Percentiles rank a stretch among this genome's conserved stretches.
Conservation (phyloP, 2,797 vertebrate genomes). For the Lepilemur septentrionalis region DNA sequence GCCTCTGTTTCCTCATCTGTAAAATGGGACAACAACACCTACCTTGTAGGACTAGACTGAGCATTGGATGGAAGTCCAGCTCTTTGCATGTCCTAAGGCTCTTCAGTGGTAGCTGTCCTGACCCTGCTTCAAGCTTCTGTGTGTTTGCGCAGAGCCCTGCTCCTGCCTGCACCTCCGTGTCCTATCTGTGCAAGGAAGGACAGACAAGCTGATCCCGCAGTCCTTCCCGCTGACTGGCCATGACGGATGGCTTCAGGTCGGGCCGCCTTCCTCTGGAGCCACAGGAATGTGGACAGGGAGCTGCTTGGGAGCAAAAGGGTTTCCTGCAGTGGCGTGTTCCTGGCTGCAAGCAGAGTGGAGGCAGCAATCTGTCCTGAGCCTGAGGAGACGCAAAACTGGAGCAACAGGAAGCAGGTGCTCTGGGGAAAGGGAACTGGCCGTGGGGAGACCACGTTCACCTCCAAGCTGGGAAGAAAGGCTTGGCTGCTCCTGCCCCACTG, state of each 20-base stretch:
- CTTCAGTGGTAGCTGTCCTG: not conserved
- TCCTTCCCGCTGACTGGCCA: not conserved
- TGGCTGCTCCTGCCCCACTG: not conserved
- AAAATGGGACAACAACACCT: not conserved
- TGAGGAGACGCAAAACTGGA: not conserved
- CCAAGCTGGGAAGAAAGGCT: not conserved
- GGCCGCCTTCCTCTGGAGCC: not conserved
- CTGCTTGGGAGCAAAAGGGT: not conserved
- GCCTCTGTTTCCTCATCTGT: not conserved
- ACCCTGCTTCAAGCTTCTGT: not conserved
- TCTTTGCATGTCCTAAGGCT: accelerated
- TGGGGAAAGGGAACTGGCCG: not conserved
- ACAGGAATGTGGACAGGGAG: not conserved
- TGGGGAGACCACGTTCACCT: not conserved
- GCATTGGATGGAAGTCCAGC: not conserved
- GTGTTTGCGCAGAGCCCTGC: not conserved
- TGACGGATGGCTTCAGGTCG: not conserved
- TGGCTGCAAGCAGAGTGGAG: not conserved
- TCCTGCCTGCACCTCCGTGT: not conserved
- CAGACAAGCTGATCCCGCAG: no score
- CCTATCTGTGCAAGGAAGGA: not conserved
- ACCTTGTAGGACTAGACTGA: not conserved
- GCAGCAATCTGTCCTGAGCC: not conserved
- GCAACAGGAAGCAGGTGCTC: not conserved
- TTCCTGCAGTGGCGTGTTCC: not conserved